phyloP scores from a whole-genome alignment of 2,888 invertebrate genomes.

The Autographa gamma region DNA sequence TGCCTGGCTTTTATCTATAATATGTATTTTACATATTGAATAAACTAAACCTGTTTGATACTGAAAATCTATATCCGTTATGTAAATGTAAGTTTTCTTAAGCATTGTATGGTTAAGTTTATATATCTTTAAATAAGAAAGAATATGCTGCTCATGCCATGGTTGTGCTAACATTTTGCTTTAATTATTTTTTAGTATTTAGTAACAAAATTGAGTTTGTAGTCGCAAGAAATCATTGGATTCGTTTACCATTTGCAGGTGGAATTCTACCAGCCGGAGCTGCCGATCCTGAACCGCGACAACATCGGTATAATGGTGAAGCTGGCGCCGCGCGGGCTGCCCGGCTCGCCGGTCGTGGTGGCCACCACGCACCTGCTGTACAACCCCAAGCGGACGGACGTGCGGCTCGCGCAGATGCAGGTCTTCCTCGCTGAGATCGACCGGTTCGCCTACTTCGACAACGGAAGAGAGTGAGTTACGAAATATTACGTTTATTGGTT shows the following conservation, averaged over 20 bases:
- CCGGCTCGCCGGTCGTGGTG: constrained; percentile 90
- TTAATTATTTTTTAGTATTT: too few species aligned
- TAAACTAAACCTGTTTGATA: neutral
- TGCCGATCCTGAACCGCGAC: constrained; percentile 93
- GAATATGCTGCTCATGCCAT: too few species aligned
- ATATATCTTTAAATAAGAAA: too few species aligned
- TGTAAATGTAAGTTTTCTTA: too few species aligned
- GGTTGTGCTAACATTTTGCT: too few species aligned
- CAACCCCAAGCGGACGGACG: constrained; percentile 96
- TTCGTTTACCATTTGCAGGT: constrained; percentile 78
- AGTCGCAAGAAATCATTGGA: neutral
- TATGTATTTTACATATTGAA: neutral
- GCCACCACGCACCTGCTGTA: constrained; percentile 98
- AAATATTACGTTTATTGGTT: neutral
- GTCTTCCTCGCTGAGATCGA: constrained; percentile 95
- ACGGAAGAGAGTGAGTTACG: constrained; percentile 69
- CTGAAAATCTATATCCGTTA: too few species aligned
- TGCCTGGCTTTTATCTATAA: neutral
- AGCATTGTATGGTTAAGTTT: too few species aligned
- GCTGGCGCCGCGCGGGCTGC: constrained; percentile 88
- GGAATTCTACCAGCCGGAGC: constrained; percentile 90
- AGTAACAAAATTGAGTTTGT: too few species aligned
- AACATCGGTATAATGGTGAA: constrained; percentile 96
- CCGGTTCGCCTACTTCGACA: constrained; percentile 90
- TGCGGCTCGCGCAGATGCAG: constrained; percentile 96